phyloP scores from a whole-genome alignment of 2,888 invertebrate genomes.

The Pegoplata infirma region DNA sequence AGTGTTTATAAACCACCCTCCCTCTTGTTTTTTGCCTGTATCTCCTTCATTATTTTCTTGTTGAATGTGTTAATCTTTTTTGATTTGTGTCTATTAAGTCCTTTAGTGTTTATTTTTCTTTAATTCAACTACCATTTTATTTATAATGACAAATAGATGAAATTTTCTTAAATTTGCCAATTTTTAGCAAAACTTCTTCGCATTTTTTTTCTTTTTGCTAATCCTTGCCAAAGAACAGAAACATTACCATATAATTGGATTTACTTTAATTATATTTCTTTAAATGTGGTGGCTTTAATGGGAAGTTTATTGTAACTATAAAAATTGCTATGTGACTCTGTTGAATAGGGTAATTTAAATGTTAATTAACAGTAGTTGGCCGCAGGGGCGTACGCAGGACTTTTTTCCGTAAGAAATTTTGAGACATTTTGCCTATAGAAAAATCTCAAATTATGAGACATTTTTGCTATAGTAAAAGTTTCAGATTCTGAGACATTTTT shows the following conservation, averaged over 20 bases:
- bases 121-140: neutral
- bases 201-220: neutral
- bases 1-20: constrained; percentile 31
- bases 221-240: neutral
- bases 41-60: neutral
- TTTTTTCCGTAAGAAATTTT: too few species aligned
- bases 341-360: neutral
- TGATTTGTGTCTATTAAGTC: constrained; percentile 38
- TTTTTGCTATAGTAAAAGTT: too few species aligned
- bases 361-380: neutral
- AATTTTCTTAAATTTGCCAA: constrained; percentile 17
- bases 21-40: neutral
- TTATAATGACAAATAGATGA: neutral
- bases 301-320: constrained; percentile 60
- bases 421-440: too few species aligned
- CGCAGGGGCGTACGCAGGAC: too few species aligned
- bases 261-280: constrained; percentile 24
- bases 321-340: neutral
- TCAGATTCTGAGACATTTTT: too few species aligned
- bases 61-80: constrained; percentile 36
- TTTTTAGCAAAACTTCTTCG: neutral
- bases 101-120: too few species aligned
- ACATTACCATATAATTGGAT: constrained; percentile 24
- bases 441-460: too few species aligned
- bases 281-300: constrained; percentile 32